Conservation (phyloP, 2,888 invertebrate species). For the Scaptodrosophila latifasciaeformis region DNA sequence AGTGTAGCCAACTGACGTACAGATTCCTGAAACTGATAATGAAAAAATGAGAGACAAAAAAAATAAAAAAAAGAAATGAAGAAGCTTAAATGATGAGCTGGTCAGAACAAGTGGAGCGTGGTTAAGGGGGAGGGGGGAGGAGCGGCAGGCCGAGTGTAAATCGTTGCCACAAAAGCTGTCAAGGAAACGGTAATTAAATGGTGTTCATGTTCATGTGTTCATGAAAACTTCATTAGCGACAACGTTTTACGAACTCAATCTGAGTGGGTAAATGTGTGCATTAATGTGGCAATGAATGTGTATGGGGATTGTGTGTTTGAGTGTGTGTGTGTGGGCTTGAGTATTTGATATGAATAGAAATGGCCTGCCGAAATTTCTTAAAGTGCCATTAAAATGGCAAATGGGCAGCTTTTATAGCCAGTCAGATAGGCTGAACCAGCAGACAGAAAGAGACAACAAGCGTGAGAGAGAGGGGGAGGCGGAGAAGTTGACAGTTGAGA, state of each 20-base stretch:
- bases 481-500: slow-evolving; percentile 18
- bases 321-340: slow-evolving; percentile 5
- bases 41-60: not conserved
- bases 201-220: no score
- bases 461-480: not conserved
- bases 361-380: slow-evolving; percentile 18
- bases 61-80: no score
- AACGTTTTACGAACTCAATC: slow-evolving; percentile 28
- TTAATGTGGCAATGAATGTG: no score
- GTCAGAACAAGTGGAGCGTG: no score
- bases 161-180: no score
- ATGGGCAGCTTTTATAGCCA: not conserved
- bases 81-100: no score
- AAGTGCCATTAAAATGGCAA: slow-evolving; percentile 29
- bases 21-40: slow-evolving; percentile 50
- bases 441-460: not conserved
- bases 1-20: slow-evolving; percentile 44
- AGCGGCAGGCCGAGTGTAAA: no score
- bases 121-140: no score
- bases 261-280: no score
- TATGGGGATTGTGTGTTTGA: no score
- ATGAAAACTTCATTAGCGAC: slow-evolving; percentile 14
- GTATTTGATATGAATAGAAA: slow-evolving; percentile 26
- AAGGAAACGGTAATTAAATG: slow-evolving; percentile 25
- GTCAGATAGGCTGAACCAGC: not conserved